Evolutionary conservation across 2,888 invertebrate species (phyloP).

Genomic region (Colletes collaris): DNA sequence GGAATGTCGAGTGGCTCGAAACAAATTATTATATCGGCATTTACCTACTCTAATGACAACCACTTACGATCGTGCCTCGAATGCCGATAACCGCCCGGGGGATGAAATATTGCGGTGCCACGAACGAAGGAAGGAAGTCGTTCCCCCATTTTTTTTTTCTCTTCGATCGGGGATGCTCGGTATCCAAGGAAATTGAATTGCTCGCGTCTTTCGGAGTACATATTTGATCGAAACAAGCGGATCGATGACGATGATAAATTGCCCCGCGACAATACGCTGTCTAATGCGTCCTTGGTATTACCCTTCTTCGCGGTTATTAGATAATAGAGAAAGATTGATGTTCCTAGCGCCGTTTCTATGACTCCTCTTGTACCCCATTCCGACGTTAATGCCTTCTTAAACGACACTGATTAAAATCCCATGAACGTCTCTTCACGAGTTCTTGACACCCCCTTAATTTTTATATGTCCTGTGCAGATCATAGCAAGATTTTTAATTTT

Average conservation of each 20-base stretch:
- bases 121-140: constrained; percentile 41
- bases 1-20: constrained; percentile 6
- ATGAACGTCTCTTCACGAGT: not conserved
- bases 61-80: constrained; percentile 53
- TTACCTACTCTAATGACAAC: constrained; percentile 59
- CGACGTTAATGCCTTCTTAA: constrained; percentile 1
- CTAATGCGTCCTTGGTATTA: constrained; percentile 2
- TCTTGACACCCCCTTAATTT: not conserved
- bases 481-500: too few relatives aligned
- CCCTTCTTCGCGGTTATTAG: not conserved
- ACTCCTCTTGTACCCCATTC: not conserved
- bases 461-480: too few relatives aligned
- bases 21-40: constrained; percentile 56
- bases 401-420: not conserved
- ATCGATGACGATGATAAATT: constrained; percentile 40
- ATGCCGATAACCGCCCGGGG: constrained; percentile 50
- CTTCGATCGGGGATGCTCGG: not conserved
- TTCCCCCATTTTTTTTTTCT: constrained; percentile 33
- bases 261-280: not conserved
- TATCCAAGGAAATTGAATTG: constrained; percentile 42
- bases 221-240: constrained; percentile 54
- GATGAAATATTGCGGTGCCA: constrained; percentile 57
- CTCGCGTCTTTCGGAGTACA: constrained; percentile 27
- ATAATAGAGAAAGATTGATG: constrained; percentile 27
- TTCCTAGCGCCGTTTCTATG: not conserved